phyloP scores from a whole-genome alignment of 2,888 invertebrate species.

The Steinernema scapterisci region DNA sequence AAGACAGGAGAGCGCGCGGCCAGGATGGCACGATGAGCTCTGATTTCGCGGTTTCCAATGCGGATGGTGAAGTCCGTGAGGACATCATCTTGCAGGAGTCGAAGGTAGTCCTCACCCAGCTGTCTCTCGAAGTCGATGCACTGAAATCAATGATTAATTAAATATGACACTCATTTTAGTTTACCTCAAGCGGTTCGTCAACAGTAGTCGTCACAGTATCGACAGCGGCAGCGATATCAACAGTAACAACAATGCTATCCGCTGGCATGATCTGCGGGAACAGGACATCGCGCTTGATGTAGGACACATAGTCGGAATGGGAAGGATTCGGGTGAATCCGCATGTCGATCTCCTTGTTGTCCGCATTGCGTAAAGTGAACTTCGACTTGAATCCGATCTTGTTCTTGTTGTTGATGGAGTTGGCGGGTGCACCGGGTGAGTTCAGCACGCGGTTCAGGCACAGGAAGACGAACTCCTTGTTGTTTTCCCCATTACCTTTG shows the following conservation, averaged over 20 bases:
- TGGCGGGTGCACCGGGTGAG: slow-evolving; percentile 7
- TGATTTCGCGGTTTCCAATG: slow-evolving; percentile 53
- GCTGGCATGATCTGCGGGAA: slow-evolving; percentile 67
- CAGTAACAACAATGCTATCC: slow-evolving; percentile 66
- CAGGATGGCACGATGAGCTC: slow-evolving; percentile 63
- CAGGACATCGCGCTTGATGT: slow-evolving; percentile 67
- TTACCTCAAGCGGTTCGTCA: slow-evolving; percentile 53
- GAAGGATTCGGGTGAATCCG: slow-evolving; percentile 68
- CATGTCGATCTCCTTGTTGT: slow-evolving; percentile 68
- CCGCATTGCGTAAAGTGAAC: slow-evolving; percentile 64
- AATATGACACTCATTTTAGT: not conserved
- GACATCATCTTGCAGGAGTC: slow-evolving; percentile 57
- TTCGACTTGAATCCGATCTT: slow-evolving; percentile 57
- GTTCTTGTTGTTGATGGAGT: slow-evolving; percentile 43
- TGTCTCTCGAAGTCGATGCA: slow-evolving; percentile 47
- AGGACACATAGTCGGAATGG: slow-evolving; percentile 67
- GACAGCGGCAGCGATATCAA: slow-evolving; percentile 68
- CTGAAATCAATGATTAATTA: not conserved
- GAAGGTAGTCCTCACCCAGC: slow-evolving; percentile 62
- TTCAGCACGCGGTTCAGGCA: slow-evolving; percentile 66
- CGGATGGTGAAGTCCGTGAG: slow-evolving; percentile 65
- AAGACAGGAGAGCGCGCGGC: slow-evolving; percentile 67
- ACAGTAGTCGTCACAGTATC: slow-evolving; percentile 66
- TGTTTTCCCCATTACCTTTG: slow-evolving; percentile 67
- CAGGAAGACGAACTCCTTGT: slow-evolving; percentile 68